Percentiles rank a stretch among this genome's conserved stretches.
phyloP scores from a whole-genome alignment of 2,888 invertebrate genomes.

The Cosmorhoe ocellata region DNA sequence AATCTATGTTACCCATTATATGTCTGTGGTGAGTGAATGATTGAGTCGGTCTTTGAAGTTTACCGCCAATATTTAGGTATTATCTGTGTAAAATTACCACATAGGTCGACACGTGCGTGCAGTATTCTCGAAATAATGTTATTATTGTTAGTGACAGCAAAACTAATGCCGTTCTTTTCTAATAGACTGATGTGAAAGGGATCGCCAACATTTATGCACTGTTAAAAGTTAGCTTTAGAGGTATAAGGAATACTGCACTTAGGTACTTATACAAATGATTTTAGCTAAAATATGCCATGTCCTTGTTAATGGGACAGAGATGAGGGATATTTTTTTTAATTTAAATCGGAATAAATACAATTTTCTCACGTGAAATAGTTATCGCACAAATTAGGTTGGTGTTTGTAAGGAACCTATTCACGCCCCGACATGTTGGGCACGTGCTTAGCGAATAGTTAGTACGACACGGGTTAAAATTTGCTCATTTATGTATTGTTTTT shows the following conservation, averaged over 20 bases:
- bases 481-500: slow-evolving; percentile 24
- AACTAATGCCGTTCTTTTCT: not conserved
- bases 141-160: too few relatives aligned
- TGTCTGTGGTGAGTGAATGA: slow-evolving; percentile 26
- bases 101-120: not conserved
- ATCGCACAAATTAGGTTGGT: slow-evolving; percentile 22
- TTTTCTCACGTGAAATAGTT: slow-evolving; percentile 23
- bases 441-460: slow-evolving; percentile 7
- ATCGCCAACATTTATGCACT: not conserved
- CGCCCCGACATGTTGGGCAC: slow-evolving; percentile 6
- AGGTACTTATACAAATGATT: not conserved
- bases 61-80: slow-evolving; percentile 14
- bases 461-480: slow-evolving; percentile 25
- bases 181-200: not conserved
- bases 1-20: slow-evolving; percentile 27
- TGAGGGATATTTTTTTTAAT: too few relatives aligned
- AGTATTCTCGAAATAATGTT: too few relatives aligned
- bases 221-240: not conserved
- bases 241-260: not conserved
- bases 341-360: too few relatives aligned
- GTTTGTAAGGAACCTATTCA: slow-evolving; percentile 13
- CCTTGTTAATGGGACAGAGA: not conserved
- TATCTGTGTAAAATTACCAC: slow-evolving; percentile 5
- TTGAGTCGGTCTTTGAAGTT: slow-evolving; percentile 9
- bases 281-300: slow-evolving; percentile 12